Evolutionary conservation across 2,888 invertebrate genomes (phyloP).

Genomic region (Gymnocheta viridis): DNA sequence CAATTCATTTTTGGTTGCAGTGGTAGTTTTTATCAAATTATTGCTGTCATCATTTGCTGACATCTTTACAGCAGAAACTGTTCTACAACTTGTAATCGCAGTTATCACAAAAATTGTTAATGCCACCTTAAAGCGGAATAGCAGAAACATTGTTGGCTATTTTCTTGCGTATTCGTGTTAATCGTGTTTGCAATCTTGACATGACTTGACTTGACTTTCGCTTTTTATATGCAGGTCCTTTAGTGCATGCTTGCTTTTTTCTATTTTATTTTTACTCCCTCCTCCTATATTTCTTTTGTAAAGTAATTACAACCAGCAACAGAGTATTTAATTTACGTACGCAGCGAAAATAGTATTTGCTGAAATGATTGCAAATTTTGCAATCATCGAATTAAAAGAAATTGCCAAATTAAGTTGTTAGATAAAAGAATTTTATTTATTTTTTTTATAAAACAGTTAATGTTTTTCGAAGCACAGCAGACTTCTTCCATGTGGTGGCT

Average conservation of each 20-base stretch:
- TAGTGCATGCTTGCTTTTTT: slow-evolving; percentile 10
- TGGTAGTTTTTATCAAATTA: background rate
- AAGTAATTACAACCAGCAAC: background rate
- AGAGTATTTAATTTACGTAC: slow-evolving; percentile 30
- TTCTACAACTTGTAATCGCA: background rate
- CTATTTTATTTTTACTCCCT: background rate
- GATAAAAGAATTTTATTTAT: background rate
- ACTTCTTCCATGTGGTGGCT: background rate
- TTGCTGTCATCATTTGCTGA: background rate
- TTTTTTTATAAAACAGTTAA: background rate
- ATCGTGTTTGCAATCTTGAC: slow-evolving; percentile 20
- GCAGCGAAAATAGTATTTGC: slow-evolving; percentile 13
- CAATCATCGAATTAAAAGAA: slow-evolving; percentile 43
- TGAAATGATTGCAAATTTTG: slow-evolving; percentile 23
- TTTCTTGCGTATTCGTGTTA: slow-evolving; percentile 16
- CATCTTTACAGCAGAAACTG: background rate
- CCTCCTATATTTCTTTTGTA: background rate
- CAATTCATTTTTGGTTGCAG: background rate
- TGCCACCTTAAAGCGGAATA: background rate
- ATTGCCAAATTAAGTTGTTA: slow-evolving; percentile 58
- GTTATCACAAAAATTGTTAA: background rate
- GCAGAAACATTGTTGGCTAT: slow-evolving; percentile 17
- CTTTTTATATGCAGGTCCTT: slow-evolving; percentile 40
- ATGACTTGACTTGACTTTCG: slow-evolving; percentile 5
- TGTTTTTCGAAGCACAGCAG: background rate